Base-by-base conservation (phyloP, 2,888 invertebrate species). In the Creontiades dilutus region DNA sequence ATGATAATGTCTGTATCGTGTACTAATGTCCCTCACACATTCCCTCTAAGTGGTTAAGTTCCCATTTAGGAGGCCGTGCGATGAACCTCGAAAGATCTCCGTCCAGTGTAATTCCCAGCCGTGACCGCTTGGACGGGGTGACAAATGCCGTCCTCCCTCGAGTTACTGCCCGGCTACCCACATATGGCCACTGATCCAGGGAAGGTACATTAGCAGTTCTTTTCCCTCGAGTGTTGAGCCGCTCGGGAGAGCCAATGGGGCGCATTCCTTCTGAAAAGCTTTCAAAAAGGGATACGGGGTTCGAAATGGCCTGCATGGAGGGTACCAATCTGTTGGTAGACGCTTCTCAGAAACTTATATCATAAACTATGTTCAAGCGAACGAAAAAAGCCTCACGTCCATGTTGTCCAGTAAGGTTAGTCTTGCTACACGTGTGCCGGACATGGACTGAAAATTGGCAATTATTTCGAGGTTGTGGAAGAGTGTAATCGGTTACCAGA, bases 171-270 rank as follows among this genome's bases (percentile, higher is more conserved):
- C n/a, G 80, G 80, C 48, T 80, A 48, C 27, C 82, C 82, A 46
- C 82, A 82, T 82, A 82, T 82, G 82, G 82, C 27, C 82, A 81
- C 46, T 48, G 81, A 76, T 37, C 81, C n/a, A 27, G 16, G 46
- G 46, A 47, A 19, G 80, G 80, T 82, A 82, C 82, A 82, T 52
- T 82, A 82, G 82, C 82, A 82, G 82, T 82, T 52, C 82, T 82
- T 82, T 52, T 52, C 82, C 23, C 23, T 23, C 12, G 23, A 19
- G 23, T n/a, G 57, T 57, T 57, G n/a, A n/a, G 57, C 27, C 23
- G 7, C 61, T 19, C 12, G 68, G 27, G 68, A 68, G 23, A 23
- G 68, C 68, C 23, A 68, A 23, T 68, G 68, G 68, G 19, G 9
- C 68, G 68, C 68, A 68, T 68, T 68, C 68, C 68, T 68, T 68